These are phyloP conservation scores for Julus scandinavius DNA, from an alignment of 2,888 invertebrate species.

Conservation along the genomic window DNA sequence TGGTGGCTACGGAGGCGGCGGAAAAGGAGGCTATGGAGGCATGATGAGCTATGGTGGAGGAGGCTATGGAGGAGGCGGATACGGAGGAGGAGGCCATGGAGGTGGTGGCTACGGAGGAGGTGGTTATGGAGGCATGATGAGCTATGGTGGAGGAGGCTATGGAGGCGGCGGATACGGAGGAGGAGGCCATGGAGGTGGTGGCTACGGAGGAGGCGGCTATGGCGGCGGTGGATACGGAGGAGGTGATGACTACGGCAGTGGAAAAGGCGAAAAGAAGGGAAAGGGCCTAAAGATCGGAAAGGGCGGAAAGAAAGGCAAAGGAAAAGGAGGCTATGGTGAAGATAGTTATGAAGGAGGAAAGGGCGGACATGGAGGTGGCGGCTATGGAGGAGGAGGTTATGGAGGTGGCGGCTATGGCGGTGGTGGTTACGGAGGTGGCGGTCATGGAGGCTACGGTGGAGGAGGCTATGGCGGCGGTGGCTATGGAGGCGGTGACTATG, in stretches of 20 bases:
- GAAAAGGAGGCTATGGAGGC: background rate
- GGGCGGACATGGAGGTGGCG: conserved; percentile 1
- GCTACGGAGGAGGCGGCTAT: conserved; percentile 12
- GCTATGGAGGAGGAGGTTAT: background rate
- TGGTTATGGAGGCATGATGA: background rate
- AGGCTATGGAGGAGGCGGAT: background rate
- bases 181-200: background rate
- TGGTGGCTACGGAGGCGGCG: conserved; percentile 7
- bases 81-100: background rate
- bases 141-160: conserved; percentile 41
- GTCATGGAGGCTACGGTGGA: background rate
- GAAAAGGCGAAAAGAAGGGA: background rate
- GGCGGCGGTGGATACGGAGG: conserved; percentile 36
- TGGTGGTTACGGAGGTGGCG: background rate
- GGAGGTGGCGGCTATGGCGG: background rate
- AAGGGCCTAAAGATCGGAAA: background rate
- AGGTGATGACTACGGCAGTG: background rate
- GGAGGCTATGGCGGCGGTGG: background rate
- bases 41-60: conserved; percentile 31
- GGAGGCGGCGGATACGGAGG: background rate
- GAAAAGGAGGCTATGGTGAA: conserved; percentile 9
- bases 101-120: background rate
- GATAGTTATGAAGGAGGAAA: background rate
- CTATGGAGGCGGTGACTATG: background rate
- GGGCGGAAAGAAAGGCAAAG: background rate